These are phyloP conservation scores for Coccyzus lansbergi DNA, from an alignment of 2,797 vertebrate species.

Conservation along the genomic window DNA sequence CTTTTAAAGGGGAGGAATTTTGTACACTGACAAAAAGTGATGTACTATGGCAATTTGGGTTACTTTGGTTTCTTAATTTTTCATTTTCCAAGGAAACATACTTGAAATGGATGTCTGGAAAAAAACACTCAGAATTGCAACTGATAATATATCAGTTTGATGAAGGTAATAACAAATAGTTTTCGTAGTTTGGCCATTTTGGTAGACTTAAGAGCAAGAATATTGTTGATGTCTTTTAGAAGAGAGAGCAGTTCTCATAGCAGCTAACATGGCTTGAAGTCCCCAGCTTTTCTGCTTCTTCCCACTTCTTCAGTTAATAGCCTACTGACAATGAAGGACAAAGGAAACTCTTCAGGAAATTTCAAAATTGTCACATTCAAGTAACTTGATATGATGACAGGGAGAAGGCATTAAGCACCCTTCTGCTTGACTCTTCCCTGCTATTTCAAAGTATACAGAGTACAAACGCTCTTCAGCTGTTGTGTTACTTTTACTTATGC, in stretches of 20 bases:
- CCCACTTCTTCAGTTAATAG: background rate
- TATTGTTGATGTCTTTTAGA: background rate
- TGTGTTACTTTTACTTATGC: background rate
- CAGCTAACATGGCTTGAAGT: background rate
- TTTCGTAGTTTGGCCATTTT: background rate
- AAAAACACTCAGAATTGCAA: background rate
- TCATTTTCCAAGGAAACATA: conserved; percentile 43
- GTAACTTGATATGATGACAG: background rate
- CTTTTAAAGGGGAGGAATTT: background rate
- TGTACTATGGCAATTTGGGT: background rate
- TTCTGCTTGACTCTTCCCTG: background rate
- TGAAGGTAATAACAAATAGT: background rate
- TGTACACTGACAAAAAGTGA: background rate
- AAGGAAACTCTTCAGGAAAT: background rate
- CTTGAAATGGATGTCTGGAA: background rate
- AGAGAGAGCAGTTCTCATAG: background rate
- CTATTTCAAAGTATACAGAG: background rate
- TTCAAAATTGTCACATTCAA: background rate
- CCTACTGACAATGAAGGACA: background rate
- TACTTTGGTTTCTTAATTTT: background rate
- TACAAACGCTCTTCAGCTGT: background rate
- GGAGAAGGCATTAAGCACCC: background rate
- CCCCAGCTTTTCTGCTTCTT: background rate
- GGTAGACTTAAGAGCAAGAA: background rate
- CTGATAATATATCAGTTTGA: background rate